Percentiles rank a stretch among this genome's conserved stretches.
Conservation (phyloP, 2,797 vertebrate genomes). For the Prunella strophiata region DNA sequence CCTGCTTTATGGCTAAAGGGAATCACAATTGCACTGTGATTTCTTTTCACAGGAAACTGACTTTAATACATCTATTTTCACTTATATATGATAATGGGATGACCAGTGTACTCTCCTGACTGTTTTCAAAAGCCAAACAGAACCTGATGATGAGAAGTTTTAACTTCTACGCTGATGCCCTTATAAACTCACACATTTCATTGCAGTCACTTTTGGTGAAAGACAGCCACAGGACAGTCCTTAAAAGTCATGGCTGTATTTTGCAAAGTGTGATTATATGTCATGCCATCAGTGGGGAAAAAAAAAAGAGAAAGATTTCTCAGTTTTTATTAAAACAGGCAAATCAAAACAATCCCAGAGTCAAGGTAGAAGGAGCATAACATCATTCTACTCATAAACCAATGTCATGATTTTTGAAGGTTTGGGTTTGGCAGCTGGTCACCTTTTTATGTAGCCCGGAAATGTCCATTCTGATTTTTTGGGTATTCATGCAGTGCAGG, state of each 20-base stretch:
- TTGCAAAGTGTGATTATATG: background rate
- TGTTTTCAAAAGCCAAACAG: background rate
- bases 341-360: background rate
- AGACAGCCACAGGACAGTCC: background rate
- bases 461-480: constrained; percentile 8
- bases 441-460: background rate
- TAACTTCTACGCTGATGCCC: background rate
- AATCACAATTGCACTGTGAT: background rate
- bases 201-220: background rate
- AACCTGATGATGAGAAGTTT: background rate
- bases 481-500: background rate
- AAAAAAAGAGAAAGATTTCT: background rate
- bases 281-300: background rate
- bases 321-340: background rate
- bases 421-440: background rate
- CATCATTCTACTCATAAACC: background rate
- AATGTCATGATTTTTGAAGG: background rate
- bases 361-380: background rate
- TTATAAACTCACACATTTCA: background rate
- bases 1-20: background rate
- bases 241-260: background rate
- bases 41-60: background rate
- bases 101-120: background rate
- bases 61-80: background rate
- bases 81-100: background rate